phyloP scores from a whole-genome alignment of 2,113 vertebrate genomes.

The Alligator sinensis region DNA sequence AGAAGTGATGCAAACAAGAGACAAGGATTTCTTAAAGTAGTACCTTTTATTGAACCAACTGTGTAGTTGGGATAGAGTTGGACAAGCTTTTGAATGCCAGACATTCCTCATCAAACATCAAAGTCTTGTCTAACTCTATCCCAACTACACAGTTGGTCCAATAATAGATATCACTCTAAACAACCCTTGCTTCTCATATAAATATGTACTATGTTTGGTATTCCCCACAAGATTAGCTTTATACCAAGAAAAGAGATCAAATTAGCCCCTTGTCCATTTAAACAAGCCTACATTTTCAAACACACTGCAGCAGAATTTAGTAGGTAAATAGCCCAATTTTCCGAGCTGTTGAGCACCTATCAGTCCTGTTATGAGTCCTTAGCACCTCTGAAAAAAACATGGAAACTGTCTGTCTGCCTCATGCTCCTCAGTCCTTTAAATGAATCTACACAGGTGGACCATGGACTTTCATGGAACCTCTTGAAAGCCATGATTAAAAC shows the following conservation, averaged over 20 bases:
- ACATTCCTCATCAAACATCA: no score
- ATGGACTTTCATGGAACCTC: neutral
- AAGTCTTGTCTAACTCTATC: no score
- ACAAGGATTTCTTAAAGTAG: no score
- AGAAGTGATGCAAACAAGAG: no score
- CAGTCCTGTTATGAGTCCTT: neutral
- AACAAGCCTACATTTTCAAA: conserved; percentile 10
- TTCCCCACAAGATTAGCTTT: neutral
- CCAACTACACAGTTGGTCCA: neutral
- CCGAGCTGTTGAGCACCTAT: neutral
- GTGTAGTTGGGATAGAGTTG: no score
- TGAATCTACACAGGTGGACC: neutral
- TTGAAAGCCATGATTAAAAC: neutral
- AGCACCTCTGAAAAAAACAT: neutral
- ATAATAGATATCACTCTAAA: neutral
- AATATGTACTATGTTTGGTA: neutral
- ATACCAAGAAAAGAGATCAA: neutral
- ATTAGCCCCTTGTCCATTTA: conserved; percentile 13
- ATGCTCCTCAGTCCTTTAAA: neutral
- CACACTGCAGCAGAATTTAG: neutral
- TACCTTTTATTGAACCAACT: no score
- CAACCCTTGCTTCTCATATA: neutral
- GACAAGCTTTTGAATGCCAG: no score
- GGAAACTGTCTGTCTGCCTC: neutral
- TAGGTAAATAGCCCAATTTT: neutral